Evolutionary conservation across 1,140 invertebrate species (phyloP), one percentile per base, ranked within the genome.

Genomic region (Bombus confusus): DNA sequence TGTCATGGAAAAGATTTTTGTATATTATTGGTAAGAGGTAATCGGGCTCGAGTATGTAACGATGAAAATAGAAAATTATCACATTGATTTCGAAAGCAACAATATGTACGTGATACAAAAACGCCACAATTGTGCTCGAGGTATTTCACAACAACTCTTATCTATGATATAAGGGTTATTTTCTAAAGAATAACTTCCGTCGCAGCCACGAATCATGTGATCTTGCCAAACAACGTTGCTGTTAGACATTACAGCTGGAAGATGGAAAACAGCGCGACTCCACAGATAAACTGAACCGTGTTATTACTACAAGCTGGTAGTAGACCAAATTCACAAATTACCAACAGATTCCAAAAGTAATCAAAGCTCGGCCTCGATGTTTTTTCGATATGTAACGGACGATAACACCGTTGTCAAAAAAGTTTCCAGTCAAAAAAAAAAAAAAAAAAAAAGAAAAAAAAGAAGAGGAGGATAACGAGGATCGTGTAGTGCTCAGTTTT

Each of bases 361-460:
- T n/a, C 6, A 66, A 66, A 66, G n/a, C 31, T 31, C n/a, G n/a
- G 15, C 13, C n/a, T 18, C n/a, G 6, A 18, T 31, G 64, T 34
- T 66, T 66, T 31, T 6, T 15, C 64, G 64, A 66, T 66, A n/a
- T n/a, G n/a, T 18, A 34, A 34, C 64, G 15, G 34, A 12, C 15
- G 64, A 41, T 72, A 28, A 72, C 39, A 22, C 37, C 41, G 39
- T 25, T 74, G 22, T 57, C 47, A 47, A 28, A 41, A 75, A 75
- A 75, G 39, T 15, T 52, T 47, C 31, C 25, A 8, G 4, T 1
- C n/a, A 15, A 47, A 75, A 34, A 34, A 34, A 66, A 18, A 66
- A 31, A 64, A 6, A 8, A 12, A 59, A 4, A 6, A 0, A 12
- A 59, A 4, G 2, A 0, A 31, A 2, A 66, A 0, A 6, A 28